Evolutionary conservation across 2,113 vertebrate species (phyloP).

Genomic region (Entelurus aequoreus): DNA sequence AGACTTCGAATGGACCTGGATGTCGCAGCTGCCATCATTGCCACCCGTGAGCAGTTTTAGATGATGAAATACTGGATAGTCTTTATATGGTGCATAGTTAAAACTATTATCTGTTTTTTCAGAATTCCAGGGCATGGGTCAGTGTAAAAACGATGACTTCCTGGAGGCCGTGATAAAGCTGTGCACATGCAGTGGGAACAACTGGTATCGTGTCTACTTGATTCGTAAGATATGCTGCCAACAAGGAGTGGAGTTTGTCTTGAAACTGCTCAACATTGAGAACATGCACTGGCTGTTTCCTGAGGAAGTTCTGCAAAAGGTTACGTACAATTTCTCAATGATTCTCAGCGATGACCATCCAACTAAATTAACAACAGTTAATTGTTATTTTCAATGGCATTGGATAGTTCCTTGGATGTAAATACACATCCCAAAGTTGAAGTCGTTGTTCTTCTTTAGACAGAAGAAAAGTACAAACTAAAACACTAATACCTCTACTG

Average conservation of each 20-base stretch:
- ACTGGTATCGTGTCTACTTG: slow-evolving; percentile 86
- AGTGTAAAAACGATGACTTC: slow-evolving; percentile 35
- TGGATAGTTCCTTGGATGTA: too few species aligned
- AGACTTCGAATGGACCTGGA: slow-evolving; percentile 79
- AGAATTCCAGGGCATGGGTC: slow-evolving; percentile 22
- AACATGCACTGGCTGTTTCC: slow-evolving; percentile 82
- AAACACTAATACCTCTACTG: too few species aligned
- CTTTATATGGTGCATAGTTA: background rate
- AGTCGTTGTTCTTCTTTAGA: too few species aligned
- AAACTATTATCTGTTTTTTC: background rate
- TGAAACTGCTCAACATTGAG: slow-evolving; percentile 63
- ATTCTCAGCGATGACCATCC: background rate
- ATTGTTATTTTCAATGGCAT: background rate
- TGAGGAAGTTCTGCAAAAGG: slow-evolving; percentile 71
- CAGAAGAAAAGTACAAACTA: too few species aligned
- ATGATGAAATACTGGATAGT: background rate
- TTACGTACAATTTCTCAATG: slow-evolving; percentile 37
- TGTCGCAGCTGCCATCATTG: slow-evolving; percentile 70
- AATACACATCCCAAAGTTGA: too few species aligned
- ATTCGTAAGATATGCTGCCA: slow-evolving; percentile 77
- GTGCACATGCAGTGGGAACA: slow-evolving; percentile 62
- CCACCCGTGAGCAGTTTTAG: slow-evolving; percentile 27
- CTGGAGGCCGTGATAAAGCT: slow-evolving; percentile 64
- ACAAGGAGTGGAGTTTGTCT: slow-evolving; percentile 78
- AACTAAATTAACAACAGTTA: background rate